These are phyloP conservation scores for Drepanosiphum platanoidis DNA, from an alignment of 2,888 invertebrate species.

Conservation along the genomic window DNA sequence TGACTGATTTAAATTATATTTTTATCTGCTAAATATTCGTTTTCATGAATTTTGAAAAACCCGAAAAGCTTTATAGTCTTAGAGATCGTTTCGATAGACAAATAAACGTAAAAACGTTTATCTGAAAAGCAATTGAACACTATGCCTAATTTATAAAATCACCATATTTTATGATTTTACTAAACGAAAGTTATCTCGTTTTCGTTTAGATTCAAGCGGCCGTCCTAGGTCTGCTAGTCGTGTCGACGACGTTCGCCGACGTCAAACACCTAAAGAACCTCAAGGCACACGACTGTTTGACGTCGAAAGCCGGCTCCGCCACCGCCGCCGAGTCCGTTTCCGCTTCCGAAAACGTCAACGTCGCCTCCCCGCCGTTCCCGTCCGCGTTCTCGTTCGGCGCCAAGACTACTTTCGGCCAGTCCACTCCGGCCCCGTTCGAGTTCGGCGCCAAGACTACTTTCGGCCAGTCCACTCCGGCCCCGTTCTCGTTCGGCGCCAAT, in stretches of 20 bases:
- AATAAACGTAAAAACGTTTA: no score
- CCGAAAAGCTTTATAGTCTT: no score
- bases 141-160: no score
- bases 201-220: not conserved
- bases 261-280: not conserved
- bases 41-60: no score
- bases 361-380: not conserved
- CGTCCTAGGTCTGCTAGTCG: not conserved
- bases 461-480: slow-evolving; percentile 1
- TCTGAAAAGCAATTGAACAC: no score
- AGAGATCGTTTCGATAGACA: no score
- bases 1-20: no score
- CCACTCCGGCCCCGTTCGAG: not conserved
- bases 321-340: not conserved
- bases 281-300: not conserved
- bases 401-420: not conserved
- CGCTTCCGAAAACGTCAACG: not conserved
- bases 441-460: no score
- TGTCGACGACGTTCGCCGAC: not conserved
- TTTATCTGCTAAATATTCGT: no score
- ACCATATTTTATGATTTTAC: no score
- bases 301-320: not conserved
- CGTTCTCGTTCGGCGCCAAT: not conserved
- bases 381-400: not conserved
- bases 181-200: not conserved